Base-by-base conservation (phyloP, 1,140 invertebrate genomes). In the Bombyx mandarina region DNA sequence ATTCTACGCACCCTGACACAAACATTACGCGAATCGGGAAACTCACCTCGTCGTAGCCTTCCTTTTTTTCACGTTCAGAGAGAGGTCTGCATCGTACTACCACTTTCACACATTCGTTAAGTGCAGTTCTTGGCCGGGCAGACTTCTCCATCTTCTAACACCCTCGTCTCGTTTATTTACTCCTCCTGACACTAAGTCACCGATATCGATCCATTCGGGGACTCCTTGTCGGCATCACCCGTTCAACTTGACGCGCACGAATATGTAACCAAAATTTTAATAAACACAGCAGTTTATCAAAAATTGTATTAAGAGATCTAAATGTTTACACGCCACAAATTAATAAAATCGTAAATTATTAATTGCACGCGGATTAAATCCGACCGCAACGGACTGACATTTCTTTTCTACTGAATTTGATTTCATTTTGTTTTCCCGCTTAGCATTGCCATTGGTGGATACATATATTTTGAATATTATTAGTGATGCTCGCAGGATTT, bases 51-150 rank as follows among this genome's bases (percentile, higher is more conserved):
- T 89, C 88, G 74, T 94, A 92, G 44, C 93, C 93, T 71, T 94
- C 92, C 46, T 90, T 79, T 26, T 90, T 90, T 88, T 99, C 97
- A 64, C 93, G 94, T 66, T 94, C 90, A 73, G 93, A 97, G 79
- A 98, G 90, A 26, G 97, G 97, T 35, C 97, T 91, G 89, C 96
- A 97, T 86, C 97, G 88, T 8, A 98, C 96, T 63, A 97, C 93
- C 48, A 98, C 97, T 82, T 96, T 94, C 43, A 97, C 94, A 72
- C 92, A 92, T 89, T 96, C 95, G 67, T 92, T 92, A 42, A 88
- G 85, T 55, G 86, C 87, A 61, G 84, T 86, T 67, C 88, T 76
- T 56, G 86, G 86, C 65, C 88, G 78, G 62, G 79, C 77, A 53
- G 86, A 79, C 73, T 86, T 88, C 71, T 88, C 84, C 84, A 88